These are phyloP conservation scores for Lepeophtheirus salmonis DNA, from an alignment of 1,140 invertebrate species.

Conservation along the genomic window DNA sequence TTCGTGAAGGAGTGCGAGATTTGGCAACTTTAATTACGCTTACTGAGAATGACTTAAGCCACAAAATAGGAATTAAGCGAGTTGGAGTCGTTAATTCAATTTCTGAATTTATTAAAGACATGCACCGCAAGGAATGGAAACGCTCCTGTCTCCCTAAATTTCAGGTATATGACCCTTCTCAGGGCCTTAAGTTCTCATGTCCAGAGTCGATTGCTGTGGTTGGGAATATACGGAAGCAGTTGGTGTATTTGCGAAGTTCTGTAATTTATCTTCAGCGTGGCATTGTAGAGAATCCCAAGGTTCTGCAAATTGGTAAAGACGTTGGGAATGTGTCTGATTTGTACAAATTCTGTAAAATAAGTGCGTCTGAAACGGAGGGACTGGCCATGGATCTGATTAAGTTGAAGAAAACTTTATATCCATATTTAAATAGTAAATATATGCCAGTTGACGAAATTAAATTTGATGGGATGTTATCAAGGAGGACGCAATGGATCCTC, in stretches of 20 bases:
- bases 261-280: neutral
- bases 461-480: too few relatives aligned
- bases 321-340: neutral
- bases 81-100: neutral
- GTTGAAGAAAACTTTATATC: neutral
- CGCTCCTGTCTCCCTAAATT: neutral
- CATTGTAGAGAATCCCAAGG: neutral
- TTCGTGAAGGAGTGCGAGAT: neutral
- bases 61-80: neutral
- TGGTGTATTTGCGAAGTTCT: neutral
- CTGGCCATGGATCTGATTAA: neutral
- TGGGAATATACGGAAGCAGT: neutral
- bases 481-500: too few relatives aligned
- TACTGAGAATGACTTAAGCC: neutral
- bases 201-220: neutral
- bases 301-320: neutral
- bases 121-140: neutral
- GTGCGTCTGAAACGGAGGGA: neutral
- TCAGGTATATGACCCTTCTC: neutral
- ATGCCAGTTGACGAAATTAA: too few relatives aligned
- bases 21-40: neutral
- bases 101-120: neutral
- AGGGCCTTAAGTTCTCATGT: neutral
- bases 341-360: neutral
- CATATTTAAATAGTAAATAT: too few relatives aligned